Conservation (phyloP, 2,888 invertebrate species). For the Nemoura dubitans region DNA sequence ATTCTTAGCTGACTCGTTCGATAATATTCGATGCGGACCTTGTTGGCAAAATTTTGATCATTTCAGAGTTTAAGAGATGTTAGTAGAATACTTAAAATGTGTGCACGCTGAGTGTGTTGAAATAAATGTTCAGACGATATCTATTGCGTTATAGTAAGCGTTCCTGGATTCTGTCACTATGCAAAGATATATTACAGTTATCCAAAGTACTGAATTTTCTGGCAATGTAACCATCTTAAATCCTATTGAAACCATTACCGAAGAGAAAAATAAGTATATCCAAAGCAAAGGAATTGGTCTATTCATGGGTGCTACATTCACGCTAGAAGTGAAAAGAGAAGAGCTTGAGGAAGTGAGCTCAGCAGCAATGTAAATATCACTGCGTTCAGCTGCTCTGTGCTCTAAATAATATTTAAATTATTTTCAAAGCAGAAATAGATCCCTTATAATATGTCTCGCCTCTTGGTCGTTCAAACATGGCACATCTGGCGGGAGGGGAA, state of each 20-base stretch:
- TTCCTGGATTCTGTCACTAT: neutral
- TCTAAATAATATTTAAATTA: neutral
- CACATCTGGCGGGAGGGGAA: too few species aligned
- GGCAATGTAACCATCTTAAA: neutral
- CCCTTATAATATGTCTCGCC: neutral
- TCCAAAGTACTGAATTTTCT: neutral
- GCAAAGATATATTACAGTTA: neutral
- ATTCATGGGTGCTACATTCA: neutral
- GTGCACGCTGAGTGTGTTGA: neutral
- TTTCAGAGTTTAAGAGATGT: neutral
- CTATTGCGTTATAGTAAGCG: neutral
- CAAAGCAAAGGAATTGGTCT: neutral
- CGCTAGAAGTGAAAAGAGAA: slow-evolving; percentile 31
- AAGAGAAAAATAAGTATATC: neutral
- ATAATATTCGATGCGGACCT: neutral
- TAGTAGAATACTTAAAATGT: neutral
- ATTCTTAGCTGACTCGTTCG: neutral
- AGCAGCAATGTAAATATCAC: neutral
- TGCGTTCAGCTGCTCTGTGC: neutral
- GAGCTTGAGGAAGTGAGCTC: neutral
- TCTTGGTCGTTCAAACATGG: neutral
- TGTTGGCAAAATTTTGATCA: neutral
- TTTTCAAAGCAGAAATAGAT: slow-evolving; percentile 3
- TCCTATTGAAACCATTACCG: neutral
- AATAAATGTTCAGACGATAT: neutral